Evolutionary conservation across 2,888 invertebrate species (phyloP), one percentile per base, ranked within the genome.

Genomic region (Xestia ashworthii): DNA sequence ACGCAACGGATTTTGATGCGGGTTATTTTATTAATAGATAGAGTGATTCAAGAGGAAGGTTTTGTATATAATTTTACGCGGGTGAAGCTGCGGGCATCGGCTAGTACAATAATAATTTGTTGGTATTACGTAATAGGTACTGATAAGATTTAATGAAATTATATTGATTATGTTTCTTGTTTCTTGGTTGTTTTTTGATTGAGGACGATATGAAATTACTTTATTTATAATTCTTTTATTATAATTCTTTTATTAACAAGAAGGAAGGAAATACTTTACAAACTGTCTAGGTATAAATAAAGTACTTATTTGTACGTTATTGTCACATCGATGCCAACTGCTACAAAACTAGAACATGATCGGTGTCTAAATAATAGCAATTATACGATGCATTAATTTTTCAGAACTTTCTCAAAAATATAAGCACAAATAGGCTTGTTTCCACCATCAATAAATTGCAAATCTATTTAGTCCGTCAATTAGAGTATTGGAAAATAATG

Each of bases 91-190:
- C n/a, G n/a, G n/a, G n/a, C n/a, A n/a, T n/a, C n/a, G n/a, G n/a
- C n/a, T n/a, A n/a, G n/a, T n/a, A n/a, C n/a, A n/a, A 72, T 41
- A 48, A 38, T 41, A 44, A 25, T 25, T 58, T n/a, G 50, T 50
- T 50, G 32, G 4, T 44, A n/a, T n/a, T 41, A 25, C 16, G 38
- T 38, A 38, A 38, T 38, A 38, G 38, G 38, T 50, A 53, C 16
- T 6, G 44, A 46, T 46, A 65, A 25, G 4, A 46, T 66, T 76
- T 78, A 46, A 78, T 70, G 41, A 79, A 41, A 79, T 41, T 11
- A 41, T 48, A 58, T 58, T 58, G 46, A 69, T 70, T 41, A 70
- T 41, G 60, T 60, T 70, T 48, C 76, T 80, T 41, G 44, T 76
- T n/a, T n/a, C n/a, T n/a, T n/a, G n/a, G n/a, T n/a, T n/a, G n/a